phyloP scores from a whole-genome alignment of 2,888 invertebrate genomes.

The Drosophila borborema region DNA sequence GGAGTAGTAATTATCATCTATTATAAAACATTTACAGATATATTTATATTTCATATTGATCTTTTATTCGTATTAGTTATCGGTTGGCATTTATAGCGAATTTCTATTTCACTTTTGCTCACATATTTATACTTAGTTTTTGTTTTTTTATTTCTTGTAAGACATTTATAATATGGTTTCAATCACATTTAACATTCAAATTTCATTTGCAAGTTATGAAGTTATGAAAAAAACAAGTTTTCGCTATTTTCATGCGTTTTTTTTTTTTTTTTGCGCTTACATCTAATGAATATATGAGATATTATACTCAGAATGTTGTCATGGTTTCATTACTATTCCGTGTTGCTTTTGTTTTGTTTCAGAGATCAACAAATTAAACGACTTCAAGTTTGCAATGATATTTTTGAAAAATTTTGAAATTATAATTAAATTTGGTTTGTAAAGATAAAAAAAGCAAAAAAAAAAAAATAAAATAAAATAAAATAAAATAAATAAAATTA shows the following conservation, averaged over 20 bases:
- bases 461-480: too few relatives aligned
- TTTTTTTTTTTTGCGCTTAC: slow-evolving; percentile 11
- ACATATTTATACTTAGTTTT: neutral
- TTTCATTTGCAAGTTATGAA: slow-evolving; percentile 29
- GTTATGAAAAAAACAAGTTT: slow-evolving; percentile 4
- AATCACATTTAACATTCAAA: slow-evolving; percentile 55
- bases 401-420: neutral
- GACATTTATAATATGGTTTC: slow-evolving; percentile 22
- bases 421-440: slow-evolving; percentile 5
- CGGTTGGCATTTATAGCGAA: slow-evolving; percentile 1
- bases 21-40: slow-evolving; percentile 10
- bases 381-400: slow-evolving; percentile 5
- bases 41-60: slow-evolving; percentile 8
- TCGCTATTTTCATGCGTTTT: neutral
- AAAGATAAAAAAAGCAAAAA: neutral
- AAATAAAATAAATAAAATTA: too few relatives aligned
- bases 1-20: slow-evolving; percentile 5
- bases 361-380: slow-evolving; percentile 42
- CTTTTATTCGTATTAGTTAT: neutral
- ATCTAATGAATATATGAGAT: slow-evolving; percentile 35
- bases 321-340: slow-evolving; percentile 7
- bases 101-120: neutral
- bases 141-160: slow-evolving; percentile 5
- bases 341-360: slow-evolving; percentile 9
- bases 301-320: slow-evolving; percentile 21